Evolutionary conservation across 2,797 vertebrate genomes (phyloP), one percentile per base, ranked within the genome.

Genomic region (Labeo calbasu): DNA sequence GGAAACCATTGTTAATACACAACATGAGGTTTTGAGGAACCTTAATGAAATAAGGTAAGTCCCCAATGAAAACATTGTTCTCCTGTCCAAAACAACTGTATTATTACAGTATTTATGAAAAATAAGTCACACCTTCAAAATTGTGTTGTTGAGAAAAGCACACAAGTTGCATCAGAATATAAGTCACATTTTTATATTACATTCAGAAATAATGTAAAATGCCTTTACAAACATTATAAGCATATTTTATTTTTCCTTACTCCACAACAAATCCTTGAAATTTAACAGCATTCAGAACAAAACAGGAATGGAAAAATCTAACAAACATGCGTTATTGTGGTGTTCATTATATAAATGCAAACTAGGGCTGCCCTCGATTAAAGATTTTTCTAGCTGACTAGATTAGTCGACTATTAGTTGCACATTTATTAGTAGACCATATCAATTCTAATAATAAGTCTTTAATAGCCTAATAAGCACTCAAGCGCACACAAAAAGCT

Each of bases 41-140:
- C 92, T 99, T 43, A 95, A 95, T 15, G 98, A 99, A 84, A 88
- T 99, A 85, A 97, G 93, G 98, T 99, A 91, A 96, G 93, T 51
- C 17, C 3, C 5, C 10, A 48, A n/a, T 66, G 61, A 76, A 23
- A 82, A 23, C 32, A 1, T 68, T 32, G 15, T 48, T 55, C 15
- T n/a, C 19, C 9, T 9, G 11, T 63, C 4, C 12, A 36, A 68
- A 68, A 50, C 43, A 23, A 79, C 2, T 79, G 25, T 19, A 19
- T 17, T 25, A 14, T 55, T 55, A 2, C 28, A 3, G 21, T 76
- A n/a, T 75, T 73, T 71, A 9, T 0, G 0, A 25, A 3, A 70
- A 46, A 48, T 9, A 51, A 53, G 25, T 73, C 15, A 19, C 10
- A 25, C 48, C 2, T 19, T 53, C 15, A 12, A 53, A 51, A 28